phyloP scores from a whole-genome alignment of 2,888 invertebrate genomes.

The Drosophila fungiperda region DNA sequence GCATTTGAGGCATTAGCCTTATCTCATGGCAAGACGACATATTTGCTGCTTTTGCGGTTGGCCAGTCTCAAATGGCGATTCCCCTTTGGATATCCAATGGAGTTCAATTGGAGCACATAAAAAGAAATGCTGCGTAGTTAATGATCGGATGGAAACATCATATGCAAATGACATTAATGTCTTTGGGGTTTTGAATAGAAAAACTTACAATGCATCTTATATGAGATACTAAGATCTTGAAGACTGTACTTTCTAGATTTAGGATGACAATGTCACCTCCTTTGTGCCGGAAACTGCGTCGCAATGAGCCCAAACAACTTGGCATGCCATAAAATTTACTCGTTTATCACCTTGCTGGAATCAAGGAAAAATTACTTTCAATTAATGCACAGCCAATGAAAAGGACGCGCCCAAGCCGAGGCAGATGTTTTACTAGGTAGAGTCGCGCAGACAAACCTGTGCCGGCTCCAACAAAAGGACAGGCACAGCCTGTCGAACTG shows the following conservation, averaged over 20 bases:
- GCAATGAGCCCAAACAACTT: constrained; percentile 39
- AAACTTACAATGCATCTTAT: not conserved
- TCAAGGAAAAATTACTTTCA: constrained; percentile 71
- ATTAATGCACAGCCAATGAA: constrained; percentile 61
- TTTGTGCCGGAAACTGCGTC: constrained; percentile 55
- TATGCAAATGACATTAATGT: constrained; percentile 19
- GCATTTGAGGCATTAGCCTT: constrained; percentile 37
- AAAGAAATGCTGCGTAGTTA: constrained; percentile 11
- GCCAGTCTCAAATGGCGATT: constrained; percentile 31
- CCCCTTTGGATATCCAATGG: constrained; percentile 30
- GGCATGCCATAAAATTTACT: constrained; percentile 30
- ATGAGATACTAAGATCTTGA: not conserved
- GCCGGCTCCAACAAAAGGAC: constrained; percentile 54
- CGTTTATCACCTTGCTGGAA: constrained; percentile 61
- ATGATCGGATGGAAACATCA: constrained; percentile 7
- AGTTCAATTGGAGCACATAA: constrained; percentile 7
- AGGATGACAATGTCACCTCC: constrained; percentile 11
- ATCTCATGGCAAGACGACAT: constrained; percentile 57
- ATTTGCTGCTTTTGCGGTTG: constrained; percentile 58
- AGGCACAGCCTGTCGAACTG: constrained; percentile 40
- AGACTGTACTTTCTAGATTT: constrained; percentile 39
- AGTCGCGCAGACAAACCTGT: constrained; percentile 59
- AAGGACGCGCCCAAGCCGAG: constrained; percentile 54
- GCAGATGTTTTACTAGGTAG: constrained; percentile 65
- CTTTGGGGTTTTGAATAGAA: not conserved